Base-by-base conservation (phyloP, 1,140 invertebrate species). In the Caenorhabditis inopinata region DNA sequence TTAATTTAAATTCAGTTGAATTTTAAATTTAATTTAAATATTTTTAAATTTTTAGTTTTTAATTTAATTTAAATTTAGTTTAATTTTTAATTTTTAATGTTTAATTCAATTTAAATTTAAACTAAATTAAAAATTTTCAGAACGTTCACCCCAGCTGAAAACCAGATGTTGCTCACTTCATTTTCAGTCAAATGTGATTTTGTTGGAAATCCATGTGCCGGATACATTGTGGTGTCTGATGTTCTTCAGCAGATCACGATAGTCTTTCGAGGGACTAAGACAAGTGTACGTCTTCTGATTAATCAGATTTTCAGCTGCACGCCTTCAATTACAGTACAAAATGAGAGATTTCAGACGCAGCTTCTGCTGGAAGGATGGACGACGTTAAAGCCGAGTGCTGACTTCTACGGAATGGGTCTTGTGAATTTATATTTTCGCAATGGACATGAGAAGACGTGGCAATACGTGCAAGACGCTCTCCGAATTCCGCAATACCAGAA, bases 361-460 rank as follows among this genome's bases (percentile, higher is more conserved):
- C 77, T 83, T 16, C 42, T 83, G 9, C 42, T 83, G n/a, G 82
- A 83, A 81, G 83, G 81, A 2, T 75, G 74, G 51, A 45, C 73
- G 9, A 73, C 79, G 9, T 32, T 78, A 0, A 38, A 82, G 18
- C 27, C 42, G 6, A 75, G 80, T 3, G 23, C 76, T 6, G 79
- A 83, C 21, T 83, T 83, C 76, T 82, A 78, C 73, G 79, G 75
- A 46, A 80, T 82, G 79, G 82, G 82, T 29, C 18, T 84, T 25
- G 82, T 83, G 16, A 83, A 83, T 76, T 53, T 35, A 29, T 83
- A 83, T 42, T 83, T 83, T 62, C 46, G 38, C 7, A 62, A 62
- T 14, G 82, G 58, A 18, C 82, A 81, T 47, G 51, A 78, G 23
- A 45, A 48, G 18, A 58, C 83, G 9, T 83, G 79, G 79, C 42